These are phyloP conservation scores for Arctopsyche grandis DNA, from an alignment of 1,140 invertebrate species.

Conservation along the genomic window DNA sequence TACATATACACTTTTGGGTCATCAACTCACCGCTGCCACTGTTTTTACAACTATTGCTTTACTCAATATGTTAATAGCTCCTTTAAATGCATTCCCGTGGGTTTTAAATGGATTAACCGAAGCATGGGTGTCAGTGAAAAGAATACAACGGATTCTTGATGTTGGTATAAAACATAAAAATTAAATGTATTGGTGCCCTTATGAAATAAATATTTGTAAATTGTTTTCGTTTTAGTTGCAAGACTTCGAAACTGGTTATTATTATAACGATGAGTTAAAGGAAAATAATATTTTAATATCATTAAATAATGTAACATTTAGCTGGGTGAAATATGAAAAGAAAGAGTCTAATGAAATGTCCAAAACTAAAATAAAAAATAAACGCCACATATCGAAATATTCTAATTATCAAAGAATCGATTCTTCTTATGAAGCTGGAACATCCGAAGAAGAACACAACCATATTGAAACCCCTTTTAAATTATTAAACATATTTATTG, in stretches of 20 bases:
- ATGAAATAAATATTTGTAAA: not conserved
- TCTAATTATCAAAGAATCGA: constrained; percentile 50
- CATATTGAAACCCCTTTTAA: constrained; percentile 60
- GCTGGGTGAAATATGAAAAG: constrained; percentile 59
- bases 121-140: constrained; percentile 88
- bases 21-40: constrained; percentile 85
- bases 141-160: constrained; percentile 80
- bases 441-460: constrained; percentile 12
- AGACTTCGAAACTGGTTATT: constrained; percentile 69
- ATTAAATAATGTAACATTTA: constrained; percentile 66
- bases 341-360: constrained; percentile 20
- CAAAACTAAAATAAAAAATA: constrained; percentile 35
- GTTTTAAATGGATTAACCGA: constrained; percentile 96
- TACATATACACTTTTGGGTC: constrained; percentile 86
- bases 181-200: no score
- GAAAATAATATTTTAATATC: constrained; percentile 61
- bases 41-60: constrained; percentile 95
- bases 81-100: constrained; percentile 98
- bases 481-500: constrained; percentile 69
- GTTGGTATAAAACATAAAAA: constrained; percentile 55
- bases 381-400: constrained; percentile 37
- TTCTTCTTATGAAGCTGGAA: constrained; percentile 47
- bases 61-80: constrained; percentile 95
- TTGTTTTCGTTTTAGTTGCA: constrained; percentile 64
- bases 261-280: constrained; percentile 61